phyloP scores from a whole-genome alignment of 2,797 vertebrate genomes.

The Coreius guichenoti region DNA sequence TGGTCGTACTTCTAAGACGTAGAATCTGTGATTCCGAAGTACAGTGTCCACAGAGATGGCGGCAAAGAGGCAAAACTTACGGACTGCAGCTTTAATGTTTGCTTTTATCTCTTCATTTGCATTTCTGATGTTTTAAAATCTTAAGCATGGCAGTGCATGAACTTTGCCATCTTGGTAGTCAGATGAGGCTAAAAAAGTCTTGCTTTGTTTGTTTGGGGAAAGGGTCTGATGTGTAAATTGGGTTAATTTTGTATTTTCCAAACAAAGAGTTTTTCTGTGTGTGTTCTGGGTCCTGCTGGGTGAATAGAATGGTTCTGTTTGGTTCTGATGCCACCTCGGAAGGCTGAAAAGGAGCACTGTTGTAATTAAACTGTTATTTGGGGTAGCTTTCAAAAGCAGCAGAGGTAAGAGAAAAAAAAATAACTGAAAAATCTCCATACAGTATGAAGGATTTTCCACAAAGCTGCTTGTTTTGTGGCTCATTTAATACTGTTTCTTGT shows the following conservation, averaged over 20 bases:
- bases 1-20: too few relatives aligned
- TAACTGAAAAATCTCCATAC: neutral
- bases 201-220: neutral
- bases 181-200: neutral
- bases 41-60: too few relatives aligned
- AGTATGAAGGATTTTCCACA: neutral
- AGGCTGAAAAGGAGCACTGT: neutral
- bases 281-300: neutral
- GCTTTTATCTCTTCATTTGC: neutral
- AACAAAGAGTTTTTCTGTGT: neutral
- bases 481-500: neutral
- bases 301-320: slow-evolving; percentile 11
- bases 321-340: neutral
- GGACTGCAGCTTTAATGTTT: neutral
- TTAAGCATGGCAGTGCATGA: neutral
- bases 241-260: neutral
- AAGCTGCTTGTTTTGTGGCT: neutral
- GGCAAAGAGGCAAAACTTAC: too few relatives aligned
- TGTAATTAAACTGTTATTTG: neutral
- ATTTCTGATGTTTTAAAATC: neutral
- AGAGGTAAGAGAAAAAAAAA: neutral
- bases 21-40: too few relatives aligned
- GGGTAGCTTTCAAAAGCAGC: slow-evolving; percentile 3
- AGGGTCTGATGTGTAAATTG: neutral
- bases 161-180: neutral